Evolutionary conservation across 2,888 invertebrate genomes (phyloP).

Genomic region (Pyrrhia umbra): DNA sequence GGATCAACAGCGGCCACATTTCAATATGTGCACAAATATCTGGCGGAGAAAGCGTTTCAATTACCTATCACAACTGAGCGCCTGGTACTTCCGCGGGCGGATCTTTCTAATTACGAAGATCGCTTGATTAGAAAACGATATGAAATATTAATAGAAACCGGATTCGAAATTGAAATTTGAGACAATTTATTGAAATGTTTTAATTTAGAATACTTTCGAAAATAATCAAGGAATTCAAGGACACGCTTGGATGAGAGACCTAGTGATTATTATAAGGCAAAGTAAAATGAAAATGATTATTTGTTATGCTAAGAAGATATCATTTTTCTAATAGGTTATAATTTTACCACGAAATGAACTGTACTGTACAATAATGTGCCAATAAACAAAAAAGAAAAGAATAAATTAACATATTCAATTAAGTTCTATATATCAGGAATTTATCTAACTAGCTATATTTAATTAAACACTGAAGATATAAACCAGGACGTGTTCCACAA

Average conservation of each 20-base stretch:
- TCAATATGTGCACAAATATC: slow-evolving; percentile 61
- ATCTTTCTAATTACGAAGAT: slow-evolving; percentile 46
- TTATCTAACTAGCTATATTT: background rate
- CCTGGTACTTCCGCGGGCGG: slow-evolving; percentile 20
- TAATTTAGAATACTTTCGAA: too few relatives aligned
- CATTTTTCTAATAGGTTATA: too few relatives aligned
- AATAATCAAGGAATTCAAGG: too few relatives aligned
- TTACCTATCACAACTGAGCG: slow-evolving; percentile 74
- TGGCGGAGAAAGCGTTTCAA: slow-evolving; percentile 61
- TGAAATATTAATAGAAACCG: slow-evolving; percentile 35
- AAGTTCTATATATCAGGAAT: background rate
- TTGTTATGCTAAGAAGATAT: too few relatives aligned
- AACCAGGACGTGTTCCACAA: slow-evolving; percentile 1
- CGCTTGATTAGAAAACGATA: slow-evolving; percentile 45
- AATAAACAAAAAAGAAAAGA: too few relatives aligned
- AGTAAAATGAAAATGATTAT: too few relatives aligned
- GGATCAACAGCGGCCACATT: slow-evolving; percentile 58
- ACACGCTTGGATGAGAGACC: too few relatives aligned
- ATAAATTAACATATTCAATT: background rate
- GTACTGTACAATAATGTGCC: too few relatives aligned
- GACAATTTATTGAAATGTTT: slow-evolving; percentile 4
- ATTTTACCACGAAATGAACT: too few relatives aligned
- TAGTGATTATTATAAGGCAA: too few relatives aligned
- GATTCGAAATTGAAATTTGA: slow-evolving; percentile 27
- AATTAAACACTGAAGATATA: slow-evolving; percentile 25